A percentile compares a stretch with the other conserved stretches of the same genome.
These are phyloP conservation scores for Drymonia ruficornis DNA, from an alignment of 2,888 invertebrate genomes.

Conservation along the genomic window DNA sequence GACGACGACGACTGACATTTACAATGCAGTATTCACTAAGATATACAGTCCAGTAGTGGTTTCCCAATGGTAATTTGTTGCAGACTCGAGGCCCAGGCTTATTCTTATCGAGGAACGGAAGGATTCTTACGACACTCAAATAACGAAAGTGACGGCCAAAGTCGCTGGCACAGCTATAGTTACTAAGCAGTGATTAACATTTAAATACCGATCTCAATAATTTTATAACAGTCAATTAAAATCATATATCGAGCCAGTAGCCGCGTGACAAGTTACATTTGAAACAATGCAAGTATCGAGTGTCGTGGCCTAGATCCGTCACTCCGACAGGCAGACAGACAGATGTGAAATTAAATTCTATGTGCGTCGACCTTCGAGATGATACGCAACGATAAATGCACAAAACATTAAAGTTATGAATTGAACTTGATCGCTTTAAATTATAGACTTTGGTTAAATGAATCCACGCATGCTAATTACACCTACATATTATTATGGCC, in stretches of 20 bases:
- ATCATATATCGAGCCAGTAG: slow-evolving; percentile 37
- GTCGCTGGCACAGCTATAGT: background rate
- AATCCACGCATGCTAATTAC: too few species aligned
- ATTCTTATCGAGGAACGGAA: too few species aligned
- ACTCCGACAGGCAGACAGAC: slow-evolving; percentile 45
- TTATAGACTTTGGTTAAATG: slow-evolving; percentile 6
- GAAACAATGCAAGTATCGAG: slow-evolving; percentile 54
- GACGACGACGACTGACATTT: too few species aligned
- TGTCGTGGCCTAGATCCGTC: slow-evolving; percentile 59
- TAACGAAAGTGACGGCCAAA: background rate
- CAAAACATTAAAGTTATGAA: slow-evolving; percentile 33
- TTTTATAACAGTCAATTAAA: slow-evolving; percentile 18
- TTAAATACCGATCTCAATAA: background rate
- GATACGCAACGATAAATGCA: too few species aligned
- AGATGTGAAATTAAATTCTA: slow-evolving; percentile 39
- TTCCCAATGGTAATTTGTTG: too few species aligned
- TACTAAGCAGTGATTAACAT: background rate
- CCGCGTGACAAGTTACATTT: slow-evolving; percentile 42
- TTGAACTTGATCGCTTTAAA: slow-evolving; percentile 20
- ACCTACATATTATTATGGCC: too few species aligned
- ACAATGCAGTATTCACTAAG: too few species aligned
- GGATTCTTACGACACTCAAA: too few species aligned
- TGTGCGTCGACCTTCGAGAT: slow-evolving; percentile 55
- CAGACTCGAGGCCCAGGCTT: too few species aligned
- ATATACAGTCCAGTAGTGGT: too few species aligned